phyloP scores from a whole-genome alignment of 1,140 invertebrate species.

The Linepithema humile region DNA sequence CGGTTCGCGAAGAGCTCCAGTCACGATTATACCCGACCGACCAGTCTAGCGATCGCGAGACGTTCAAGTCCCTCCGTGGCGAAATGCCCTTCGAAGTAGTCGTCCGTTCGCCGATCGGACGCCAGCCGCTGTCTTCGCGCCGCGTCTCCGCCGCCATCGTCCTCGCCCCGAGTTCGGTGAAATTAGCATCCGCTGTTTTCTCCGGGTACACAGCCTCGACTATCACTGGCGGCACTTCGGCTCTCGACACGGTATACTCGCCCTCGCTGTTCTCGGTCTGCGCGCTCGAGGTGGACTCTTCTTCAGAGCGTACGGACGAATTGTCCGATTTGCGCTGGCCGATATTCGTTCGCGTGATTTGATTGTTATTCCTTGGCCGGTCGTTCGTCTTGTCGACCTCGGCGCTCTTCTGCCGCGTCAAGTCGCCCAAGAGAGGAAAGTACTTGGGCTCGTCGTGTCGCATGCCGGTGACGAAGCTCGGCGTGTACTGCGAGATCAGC shows the following conservation, averaged over 20 bases:
- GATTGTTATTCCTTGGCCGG: neutral
- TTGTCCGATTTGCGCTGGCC: conserved; percentile 7
- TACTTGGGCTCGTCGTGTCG: conserved; percentile 79
- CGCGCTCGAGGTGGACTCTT: neutral
- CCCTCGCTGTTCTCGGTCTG: neutral
- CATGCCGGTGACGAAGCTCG: conserved; percentile 82
- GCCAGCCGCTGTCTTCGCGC: conserved; percentile 2
- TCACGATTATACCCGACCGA: conserved; percentile 43
- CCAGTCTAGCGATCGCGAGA: conserved; percentile 65
- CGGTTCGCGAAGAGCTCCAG: conserved; percentile 6
- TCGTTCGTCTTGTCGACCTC: neutral
- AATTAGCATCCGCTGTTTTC: neutral
- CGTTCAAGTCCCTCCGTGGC: conserved; percentile 50
- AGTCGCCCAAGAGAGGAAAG: conserved; percentile 78
- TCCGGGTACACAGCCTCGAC: conserved; percentile 39
- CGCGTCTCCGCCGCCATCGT: neutral
- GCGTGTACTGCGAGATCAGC: conserved; percentile 90
- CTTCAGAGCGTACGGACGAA: neutral
- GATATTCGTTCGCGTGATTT: neutral
- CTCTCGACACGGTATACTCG: neutral
- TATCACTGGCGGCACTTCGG: neutral
- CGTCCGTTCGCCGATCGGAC: neutral
- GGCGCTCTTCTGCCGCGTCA: neutral
- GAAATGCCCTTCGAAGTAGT: neutral
- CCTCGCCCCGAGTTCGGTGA: neutral